These are phyloP conservation scores for Phasianus colchicus DNA, from an alignment of 2,113 vertebrate genomes.

Conservation along the genomic window DNA sequence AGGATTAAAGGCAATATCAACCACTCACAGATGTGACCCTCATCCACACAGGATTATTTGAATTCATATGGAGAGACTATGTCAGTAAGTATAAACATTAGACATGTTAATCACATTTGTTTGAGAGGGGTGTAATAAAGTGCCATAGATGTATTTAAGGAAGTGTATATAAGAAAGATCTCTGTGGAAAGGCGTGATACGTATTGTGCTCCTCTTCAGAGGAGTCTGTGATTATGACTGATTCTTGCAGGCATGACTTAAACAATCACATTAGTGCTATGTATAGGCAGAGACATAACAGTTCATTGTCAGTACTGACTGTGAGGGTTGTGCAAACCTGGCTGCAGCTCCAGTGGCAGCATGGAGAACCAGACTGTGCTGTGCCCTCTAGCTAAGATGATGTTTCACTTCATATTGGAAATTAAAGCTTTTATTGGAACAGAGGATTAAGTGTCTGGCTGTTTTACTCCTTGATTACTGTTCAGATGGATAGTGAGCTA, in stretches of 20 bases:
- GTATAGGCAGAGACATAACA: background rate
- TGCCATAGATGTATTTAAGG: background rate
- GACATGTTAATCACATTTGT: background rate
- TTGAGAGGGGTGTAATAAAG: background rate
- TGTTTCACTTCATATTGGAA: background rate
- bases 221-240: background rate
- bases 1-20: background rate
- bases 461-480: background rate
- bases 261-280: background rate
- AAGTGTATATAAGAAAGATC: background rate
- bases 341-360: background rate
- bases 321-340: background rate
- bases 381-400: background rate
- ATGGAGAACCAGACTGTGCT: background rate
- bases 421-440: background rate
- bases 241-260: background rate
- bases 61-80: background rate
- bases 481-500: background rate
- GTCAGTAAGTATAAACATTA: background rate
- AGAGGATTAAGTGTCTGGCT: background rate
- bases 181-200: background rate
- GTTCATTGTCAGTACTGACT: background rate
- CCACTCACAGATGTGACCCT: background rate
- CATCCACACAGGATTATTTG: background rate
- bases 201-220: background rate